Evolutionary conservation across 2,888 invertebrate species (phyloP).

Genomic region (Gymnosoma rotundatum): DNA sequence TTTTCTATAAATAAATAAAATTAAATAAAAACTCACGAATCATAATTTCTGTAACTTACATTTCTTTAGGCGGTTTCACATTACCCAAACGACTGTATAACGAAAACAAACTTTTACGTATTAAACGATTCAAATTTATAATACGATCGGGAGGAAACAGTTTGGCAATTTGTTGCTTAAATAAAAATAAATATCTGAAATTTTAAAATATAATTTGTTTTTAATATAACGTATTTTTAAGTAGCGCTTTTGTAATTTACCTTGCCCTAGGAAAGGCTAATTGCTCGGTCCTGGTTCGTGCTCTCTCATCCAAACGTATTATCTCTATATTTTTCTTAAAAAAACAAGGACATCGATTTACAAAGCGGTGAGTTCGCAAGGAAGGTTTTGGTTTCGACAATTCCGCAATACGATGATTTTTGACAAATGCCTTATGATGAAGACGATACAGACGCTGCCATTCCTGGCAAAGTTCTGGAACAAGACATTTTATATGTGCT

Average conservation of each 20-base stretch:
- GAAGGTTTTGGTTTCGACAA: conserved; percentile 72
- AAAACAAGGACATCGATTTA: conserved; percentile 75
- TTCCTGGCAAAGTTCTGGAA: conserved; percentile 73
- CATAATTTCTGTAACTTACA: conserved; percentile 69
- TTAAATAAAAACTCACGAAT: not conserved
- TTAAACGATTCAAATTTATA: conserved; percentile 75
- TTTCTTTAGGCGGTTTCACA: conserved; percentile 74
- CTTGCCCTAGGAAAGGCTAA: conserved; percentile 76
- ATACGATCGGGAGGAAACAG: conserved; percentile 65
- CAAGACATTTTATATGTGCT: conserved; percentile 72
- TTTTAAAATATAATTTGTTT: not conserved
- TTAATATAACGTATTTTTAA: not conserved
- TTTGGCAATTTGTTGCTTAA: conserved; percentile 61
- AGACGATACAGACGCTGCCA: conserved; percentile 69
- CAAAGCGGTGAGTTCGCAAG: conserved; percentile 58
- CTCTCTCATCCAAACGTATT: conserved; percentile 71
- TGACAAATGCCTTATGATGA: conserved; percentile 73
- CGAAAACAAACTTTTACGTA: conserved; percentile 78
- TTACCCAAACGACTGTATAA: conserved; percentile 79
- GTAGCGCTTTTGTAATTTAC: conserved; percentile 45
- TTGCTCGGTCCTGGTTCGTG: conserved; percentile 78
- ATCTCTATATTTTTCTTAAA: conserved; percentile 76
- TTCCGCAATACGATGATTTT: conserved; percentile 73
- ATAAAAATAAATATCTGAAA: conserved; percentile 66
- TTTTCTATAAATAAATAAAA: conserved; percentile 67